These are phyloP conservation scores for Digitonthophagus gazella DNA, from an alignment of 2,888 invertebrate species.

Conservation along the genomic window DNA sequence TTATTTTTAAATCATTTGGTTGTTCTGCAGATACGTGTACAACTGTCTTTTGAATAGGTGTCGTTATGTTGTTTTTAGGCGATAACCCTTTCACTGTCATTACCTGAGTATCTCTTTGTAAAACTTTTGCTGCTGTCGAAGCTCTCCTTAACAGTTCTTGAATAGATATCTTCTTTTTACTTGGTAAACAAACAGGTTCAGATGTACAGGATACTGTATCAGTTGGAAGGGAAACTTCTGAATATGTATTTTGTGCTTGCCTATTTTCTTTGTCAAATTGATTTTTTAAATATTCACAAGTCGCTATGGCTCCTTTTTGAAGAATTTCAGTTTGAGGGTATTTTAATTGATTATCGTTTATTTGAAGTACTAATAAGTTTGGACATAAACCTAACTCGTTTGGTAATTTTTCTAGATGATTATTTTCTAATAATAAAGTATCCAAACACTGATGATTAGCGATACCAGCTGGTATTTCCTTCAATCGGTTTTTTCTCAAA, in stretches of 20 bases:
- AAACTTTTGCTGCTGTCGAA: conserved; percentile 16
- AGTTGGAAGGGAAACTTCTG: background rate
- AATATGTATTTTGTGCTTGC: background rate
- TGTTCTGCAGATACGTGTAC: conserved; percentile 21
- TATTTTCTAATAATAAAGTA: conserved; percentile 64
- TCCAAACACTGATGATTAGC: conserved; percentile 59
- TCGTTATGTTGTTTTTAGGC: background rate
- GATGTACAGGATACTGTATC: background rate
- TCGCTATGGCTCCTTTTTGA: conserved; percentile 52
- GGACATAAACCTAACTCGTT: conserved; percentile 60
- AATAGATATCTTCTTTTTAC: conserved; percentile 21
- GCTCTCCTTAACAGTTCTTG: conserved; percentile 27
- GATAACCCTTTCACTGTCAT: conserved; percentile 23
- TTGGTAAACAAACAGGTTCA: background rate
- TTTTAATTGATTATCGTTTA: conserved; percentile 60
- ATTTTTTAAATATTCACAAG: conserved; percentile 39
- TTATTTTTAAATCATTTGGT: conserved; percentile 37
- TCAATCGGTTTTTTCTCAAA: conserved; percentile 60
- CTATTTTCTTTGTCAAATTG: conserved; percentile 16
- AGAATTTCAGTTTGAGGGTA: conserved; percentile 60
- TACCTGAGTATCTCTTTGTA: conserved; percentile 13
- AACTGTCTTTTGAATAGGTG: background rate
- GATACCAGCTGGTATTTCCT: conserved; percentile 57
- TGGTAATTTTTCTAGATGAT: conserved; percentile 59
- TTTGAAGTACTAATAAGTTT: conserved; percentile 61